Conservation (phyloP, 2,113 vertebrate genomes). For the Sinocyclocheilus grahami region DNA sequence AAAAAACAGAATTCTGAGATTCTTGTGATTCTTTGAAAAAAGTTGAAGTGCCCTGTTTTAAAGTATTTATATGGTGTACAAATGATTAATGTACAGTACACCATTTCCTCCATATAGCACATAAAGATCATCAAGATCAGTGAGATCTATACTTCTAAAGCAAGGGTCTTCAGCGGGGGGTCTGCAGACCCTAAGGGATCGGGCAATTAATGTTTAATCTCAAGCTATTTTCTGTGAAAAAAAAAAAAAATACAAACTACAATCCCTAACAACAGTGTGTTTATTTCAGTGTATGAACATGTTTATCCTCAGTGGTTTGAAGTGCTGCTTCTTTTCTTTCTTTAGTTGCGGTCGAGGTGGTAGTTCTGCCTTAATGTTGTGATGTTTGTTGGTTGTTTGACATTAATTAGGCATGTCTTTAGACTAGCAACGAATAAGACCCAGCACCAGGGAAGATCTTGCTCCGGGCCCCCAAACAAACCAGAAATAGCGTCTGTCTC, state of each 20-base stretch:
- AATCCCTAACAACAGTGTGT: background rate
- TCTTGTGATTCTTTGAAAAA: background rate
- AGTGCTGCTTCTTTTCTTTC: slow-evolving; percentile 3
- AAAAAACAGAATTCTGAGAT: too few relatives aligned
- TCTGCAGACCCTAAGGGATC: background rate
- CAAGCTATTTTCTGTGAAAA: background rate
- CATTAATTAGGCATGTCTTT: slow-evolving; percentile 44
- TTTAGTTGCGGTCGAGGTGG: slow-evolving; percentile 15
- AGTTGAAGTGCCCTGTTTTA: background rate
- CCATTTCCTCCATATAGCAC: background rate
- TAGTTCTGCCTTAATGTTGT: slow-evolving; percentile 21
- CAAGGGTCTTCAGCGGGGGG: background rate
- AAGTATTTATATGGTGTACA: background rate
- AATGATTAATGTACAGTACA: background rate
- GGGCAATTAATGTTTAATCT: background rate
- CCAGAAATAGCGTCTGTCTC: slow-evolving; percentile 39
- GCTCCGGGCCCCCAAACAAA: slow-evolving; percentile 29
- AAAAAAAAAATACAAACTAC: background rate
- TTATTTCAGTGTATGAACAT: background rate
- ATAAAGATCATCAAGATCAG: background rate
- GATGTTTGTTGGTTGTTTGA: slow-evolving; percentile 34
- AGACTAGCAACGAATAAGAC: slow-evolving; percentile 30
- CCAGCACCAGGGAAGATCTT: slow-evolving; percentile 33
- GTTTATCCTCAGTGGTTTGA: slow-evolving; percentile 8
- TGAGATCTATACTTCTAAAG: background rate